Base-by-base conservation (phyloP, 2,797 vertebrate species). In the Zenarchopterus dispar region DNA sequence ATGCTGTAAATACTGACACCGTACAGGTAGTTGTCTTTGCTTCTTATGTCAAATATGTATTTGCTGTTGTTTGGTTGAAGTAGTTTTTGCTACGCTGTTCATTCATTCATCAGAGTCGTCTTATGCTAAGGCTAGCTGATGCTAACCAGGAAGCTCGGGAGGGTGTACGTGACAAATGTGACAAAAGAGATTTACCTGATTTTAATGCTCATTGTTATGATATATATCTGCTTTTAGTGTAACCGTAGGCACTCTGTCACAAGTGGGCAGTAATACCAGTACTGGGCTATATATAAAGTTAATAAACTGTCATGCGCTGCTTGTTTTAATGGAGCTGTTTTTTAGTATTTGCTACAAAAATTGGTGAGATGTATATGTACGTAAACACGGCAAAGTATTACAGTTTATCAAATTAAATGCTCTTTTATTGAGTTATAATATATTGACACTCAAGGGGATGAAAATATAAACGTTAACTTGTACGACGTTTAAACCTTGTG, bases 161-260 rank as follows among this genome's bases (percentile, higher is more conserved):
- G 53, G 55, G 87, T 65, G 82, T 66, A 89, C 82, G 87, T 90
- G 84, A 88, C 74, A 60, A 1, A 64, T 22, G 56, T 54, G 49
- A 41, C 31, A 1, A 28, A 6, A 15, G 15, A 19, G 51, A 50
- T 33, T 19, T 47, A 9, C 7, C 11, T 23, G 16, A 16, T 11
- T 8, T 18, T 22, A 0, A 1, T 5, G 3, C 8, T 54, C 0
- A 0, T 2, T 52, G 2, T 45, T 44, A 10, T 1, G 1, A 24
- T 45, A 39, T 7, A 28, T 3, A 36, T 36, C 33, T 2, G 33
- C 15, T 4, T 39, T 15, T 39, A 13, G 13, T 39, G 0, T 6
- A 19, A 17, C 21, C 7, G 13, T 0, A 17, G 8, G 0, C 4
- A 13, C 1, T 0, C 8, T 6, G n/a, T 0, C 0, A 3, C 26